phyloP scores from a whole-genome alignment of 2,113 vertebrate species.

The Arizona elegans region DNA sequence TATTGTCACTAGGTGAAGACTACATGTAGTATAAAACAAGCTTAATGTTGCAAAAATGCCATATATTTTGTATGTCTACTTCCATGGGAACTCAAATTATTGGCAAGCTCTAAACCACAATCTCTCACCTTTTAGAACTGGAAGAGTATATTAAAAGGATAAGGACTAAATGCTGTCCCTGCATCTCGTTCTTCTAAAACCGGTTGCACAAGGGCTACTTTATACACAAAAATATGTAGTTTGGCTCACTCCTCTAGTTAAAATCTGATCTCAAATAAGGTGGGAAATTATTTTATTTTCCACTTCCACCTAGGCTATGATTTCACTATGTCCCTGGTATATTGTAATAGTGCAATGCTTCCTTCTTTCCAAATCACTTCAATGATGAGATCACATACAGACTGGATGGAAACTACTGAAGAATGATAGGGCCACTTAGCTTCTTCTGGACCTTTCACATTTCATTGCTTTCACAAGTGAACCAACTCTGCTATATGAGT shows the following conservation, averaged over 20 bases:
- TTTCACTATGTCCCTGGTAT: background rate
- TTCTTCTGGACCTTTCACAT: background rate
- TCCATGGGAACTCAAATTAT: background rate
- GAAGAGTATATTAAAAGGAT: background rate
- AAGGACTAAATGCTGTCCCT: background rate
- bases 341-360: background rate
- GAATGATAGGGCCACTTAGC: too few species aligned
- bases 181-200: background rate
- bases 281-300: background rate
- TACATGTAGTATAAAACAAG: background rate
- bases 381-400: background rate
- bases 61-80: background rate
- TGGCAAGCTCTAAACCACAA: background rate
- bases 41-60: background rate
- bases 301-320: too few species aligned
- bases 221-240: background rate
- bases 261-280: background rate
- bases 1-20: background rate
- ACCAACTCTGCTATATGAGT: background rate
- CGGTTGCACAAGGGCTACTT: background rate
- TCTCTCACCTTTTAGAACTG: background rate
- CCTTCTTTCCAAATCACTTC: background rate
- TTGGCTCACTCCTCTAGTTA: background rate
- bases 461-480: background rate
- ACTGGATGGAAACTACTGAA: background rate